These are phyloP conservation scores for Diabrotica undecimpunctata DNA, from an alignment of 1,140 invertebrate genomes.

Conservation along the genomic window DNA sequence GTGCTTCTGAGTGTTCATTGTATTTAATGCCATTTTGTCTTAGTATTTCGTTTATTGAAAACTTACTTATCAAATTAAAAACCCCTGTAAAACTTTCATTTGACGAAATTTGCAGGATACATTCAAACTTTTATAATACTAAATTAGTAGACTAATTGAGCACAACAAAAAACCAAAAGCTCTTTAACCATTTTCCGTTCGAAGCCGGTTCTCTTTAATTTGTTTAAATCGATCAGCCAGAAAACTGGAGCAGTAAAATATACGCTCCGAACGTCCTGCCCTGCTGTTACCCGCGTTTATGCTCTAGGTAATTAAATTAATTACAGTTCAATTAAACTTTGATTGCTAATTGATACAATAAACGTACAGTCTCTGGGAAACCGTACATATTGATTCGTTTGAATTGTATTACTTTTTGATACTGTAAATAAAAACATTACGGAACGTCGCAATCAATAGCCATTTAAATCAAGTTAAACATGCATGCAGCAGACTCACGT, in stretches of 20 bases:
- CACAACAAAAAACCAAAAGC: background rate
- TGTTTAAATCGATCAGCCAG: background rate
- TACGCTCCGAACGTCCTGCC: background rate
- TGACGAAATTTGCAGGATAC: too few relatives aligned
- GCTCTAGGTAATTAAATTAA: conserved; percentile 2
- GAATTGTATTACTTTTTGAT: background rate
- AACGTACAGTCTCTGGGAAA: background rate
- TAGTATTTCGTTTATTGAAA: too few relatives aligned
- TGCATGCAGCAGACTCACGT: too few relatives aligned
- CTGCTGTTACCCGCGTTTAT: background rate
- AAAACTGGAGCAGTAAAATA: background rate
- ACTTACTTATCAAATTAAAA: too few relatives aligned
- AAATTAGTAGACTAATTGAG: background rate
- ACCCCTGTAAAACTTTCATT: too few relatives aligned
- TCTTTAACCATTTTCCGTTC: background rate
- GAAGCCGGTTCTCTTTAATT: background rate
- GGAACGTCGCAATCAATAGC: too few relatives aligned
- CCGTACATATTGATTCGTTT: background rate
- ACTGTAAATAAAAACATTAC: too few relatives aligned
- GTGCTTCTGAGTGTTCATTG: too few relatives aligned
- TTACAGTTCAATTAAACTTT: conserved; percentile 3
- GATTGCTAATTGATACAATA: conserved; percentile 2
- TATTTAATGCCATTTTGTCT: too few relatives aligned
- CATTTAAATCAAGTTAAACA: too few relatives aligned
- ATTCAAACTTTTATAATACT: background rate